Evolutionary conservation across 2,113 vertebrate species (phyloP).

Genomic region (Paramormyrops kingsleyae): DNA sequence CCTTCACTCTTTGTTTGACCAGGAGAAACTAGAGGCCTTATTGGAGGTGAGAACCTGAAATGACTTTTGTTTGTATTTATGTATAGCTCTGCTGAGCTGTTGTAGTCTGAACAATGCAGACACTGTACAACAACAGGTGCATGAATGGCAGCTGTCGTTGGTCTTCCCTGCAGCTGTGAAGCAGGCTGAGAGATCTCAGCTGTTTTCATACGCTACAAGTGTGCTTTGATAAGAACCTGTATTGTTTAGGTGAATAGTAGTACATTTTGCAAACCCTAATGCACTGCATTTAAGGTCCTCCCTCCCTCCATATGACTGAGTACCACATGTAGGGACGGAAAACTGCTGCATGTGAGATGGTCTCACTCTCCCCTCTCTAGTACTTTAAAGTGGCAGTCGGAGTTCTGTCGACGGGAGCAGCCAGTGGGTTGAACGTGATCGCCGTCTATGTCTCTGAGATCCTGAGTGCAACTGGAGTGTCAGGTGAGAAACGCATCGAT

Average conservation of each 20-base stretch:
- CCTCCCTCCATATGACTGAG: neutral
- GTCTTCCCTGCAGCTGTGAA: neutral
- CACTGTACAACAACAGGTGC: neutral
- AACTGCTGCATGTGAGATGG: neutral
- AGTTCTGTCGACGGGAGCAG: constrained; percentile 33
- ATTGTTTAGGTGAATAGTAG: neutral
- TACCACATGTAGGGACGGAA: neutral
- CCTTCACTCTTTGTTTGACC: constrained; percentile 60
- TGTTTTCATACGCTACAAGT: neutral
- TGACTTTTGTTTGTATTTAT: neutral
- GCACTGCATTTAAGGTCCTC: neutral
- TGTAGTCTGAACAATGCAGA: neutral
- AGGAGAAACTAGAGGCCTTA: constrained; percentile 54
- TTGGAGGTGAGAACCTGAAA: constrained; percentile 57
- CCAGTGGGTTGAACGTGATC: constrained; percentile 38
- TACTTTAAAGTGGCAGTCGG: constrained; percentile 34
- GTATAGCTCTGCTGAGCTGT: neutral
- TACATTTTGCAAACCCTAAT: neutral
- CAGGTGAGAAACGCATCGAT: constrained; percentile 40
- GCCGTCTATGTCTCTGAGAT: constrained; percentile 35
- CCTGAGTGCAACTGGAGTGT: constrained; percentile 42
- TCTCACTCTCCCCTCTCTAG: constrained; percentile 26
- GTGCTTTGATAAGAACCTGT: neutral
- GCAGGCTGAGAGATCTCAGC: neutral
- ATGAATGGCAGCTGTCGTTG: neutral